Conservation (phyloP, 2,888 invertebrate genomes). For the Ichneumoninae sp. region DNA sequence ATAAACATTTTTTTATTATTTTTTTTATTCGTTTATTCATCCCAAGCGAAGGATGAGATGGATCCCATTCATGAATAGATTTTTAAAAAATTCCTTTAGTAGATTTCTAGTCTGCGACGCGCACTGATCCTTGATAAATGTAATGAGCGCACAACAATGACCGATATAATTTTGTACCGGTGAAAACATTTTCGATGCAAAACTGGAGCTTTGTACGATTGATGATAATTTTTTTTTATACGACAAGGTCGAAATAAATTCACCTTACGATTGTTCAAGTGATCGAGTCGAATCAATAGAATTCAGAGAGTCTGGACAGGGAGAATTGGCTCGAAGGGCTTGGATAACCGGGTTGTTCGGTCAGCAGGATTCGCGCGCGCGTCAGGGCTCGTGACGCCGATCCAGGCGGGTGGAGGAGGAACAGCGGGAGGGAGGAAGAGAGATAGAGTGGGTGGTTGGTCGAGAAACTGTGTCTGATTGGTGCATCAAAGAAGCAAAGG, state of each 20-base stretch:
- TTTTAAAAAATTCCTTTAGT: not conserved
- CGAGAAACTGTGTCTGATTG: constrained; percentile 43
- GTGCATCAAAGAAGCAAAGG: constrained; percentile 42
- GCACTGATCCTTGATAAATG: constrained; percentile 19
- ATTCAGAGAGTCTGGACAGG: constrained; percentile 2
- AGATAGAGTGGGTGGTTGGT: constrained; percentile 37
- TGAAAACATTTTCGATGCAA: not conserved
- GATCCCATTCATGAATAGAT: not conserved
- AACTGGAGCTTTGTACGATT: constrained; percentile 4
- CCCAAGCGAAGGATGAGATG: not conserved
- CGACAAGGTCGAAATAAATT: constrained; percentile 20
- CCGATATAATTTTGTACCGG: constrained; percentile 1
- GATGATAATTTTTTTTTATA: constrained; percentile 9
- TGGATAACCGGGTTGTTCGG: constrained; percentile 46
- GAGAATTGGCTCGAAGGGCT: constrained; percentile 40
- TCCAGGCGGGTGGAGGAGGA: not conserved
- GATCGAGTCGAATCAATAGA: constrained; percentile 34
- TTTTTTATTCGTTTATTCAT: not conserved
- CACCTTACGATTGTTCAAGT: constrained; percentile 4
- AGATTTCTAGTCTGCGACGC: constrained; percentile 32
- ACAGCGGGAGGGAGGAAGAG: not conserved
- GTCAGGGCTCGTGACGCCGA: constrained; percentile 33
- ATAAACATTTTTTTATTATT: not conserved
- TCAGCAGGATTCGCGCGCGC: constrained; percentile 63
- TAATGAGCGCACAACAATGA: constrained; percentile 5